Percentiles rank a stretch among this genome's conserved stretches.
These are phyloP conservation scores for Pseudachorutes palmiensis DNA, from an alignment of 1,140 invertebrate species.

Conservation along the genomic window DNA sequence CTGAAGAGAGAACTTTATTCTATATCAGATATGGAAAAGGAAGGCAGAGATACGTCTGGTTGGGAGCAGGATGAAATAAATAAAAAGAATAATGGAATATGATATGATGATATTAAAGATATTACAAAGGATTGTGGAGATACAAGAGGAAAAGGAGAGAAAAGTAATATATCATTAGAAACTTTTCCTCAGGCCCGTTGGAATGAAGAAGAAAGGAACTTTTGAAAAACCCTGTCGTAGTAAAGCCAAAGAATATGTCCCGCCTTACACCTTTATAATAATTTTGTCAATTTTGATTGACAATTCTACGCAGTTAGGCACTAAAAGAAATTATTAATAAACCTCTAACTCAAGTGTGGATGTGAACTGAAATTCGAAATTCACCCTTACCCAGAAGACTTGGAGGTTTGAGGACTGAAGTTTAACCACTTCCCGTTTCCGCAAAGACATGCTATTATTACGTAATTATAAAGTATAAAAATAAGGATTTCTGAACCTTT, in stretches of 20 bases:
- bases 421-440: too few relatives aligned
- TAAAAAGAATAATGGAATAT: conserved; percentile 17
- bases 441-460: too few relatives aligned
- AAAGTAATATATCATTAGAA: conserved; percentile 30
- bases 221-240: neutral
- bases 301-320: too few relatives aligned
- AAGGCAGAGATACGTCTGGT: conserved; percentile 1
- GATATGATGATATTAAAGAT: conserved; percentile 15
- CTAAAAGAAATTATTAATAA: too few relatives aligned
- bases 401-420: too few relatives aligned
- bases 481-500: neutral
- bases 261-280: too few relatives aligned
- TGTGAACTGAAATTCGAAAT: too few relatives aligned
- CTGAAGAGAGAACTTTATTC: neutral
- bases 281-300: too few relatives aligned
- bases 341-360: too few relatives aligned
- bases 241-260: too few relatives aligned
- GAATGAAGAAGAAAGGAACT: neutral
- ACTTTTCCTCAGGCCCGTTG: conserved; percentile 24
- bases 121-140: conserved; percentile 10
- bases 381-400: too few relatives aligned
- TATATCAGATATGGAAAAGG: neutral
- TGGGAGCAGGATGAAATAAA: neutral
- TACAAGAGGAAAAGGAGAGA: conserved; percentile 2
- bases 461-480: too few relatives aligned